Evolutionary conservation across 1,140 invertebrate species (phyloP).

Genomic region (Alviniconcha marisindica): DNA sequence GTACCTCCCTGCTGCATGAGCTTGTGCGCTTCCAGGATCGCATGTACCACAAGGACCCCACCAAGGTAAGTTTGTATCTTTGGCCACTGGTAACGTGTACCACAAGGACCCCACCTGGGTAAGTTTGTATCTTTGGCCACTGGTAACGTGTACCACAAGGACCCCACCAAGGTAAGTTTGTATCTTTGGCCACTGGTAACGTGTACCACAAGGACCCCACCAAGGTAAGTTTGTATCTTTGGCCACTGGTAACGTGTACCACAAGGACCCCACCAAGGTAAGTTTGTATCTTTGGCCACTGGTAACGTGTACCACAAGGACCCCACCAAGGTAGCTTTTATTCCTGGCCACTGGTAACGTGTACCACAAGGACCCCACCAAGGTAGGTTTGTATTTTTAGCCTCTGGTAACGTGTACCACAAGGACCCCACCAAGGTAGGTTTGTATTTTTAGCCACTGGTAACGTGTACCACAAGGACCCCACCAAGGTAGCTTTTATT

Average conservation of each 20-base stretch:
- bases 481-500: neutral
- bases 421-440: conserved; percentile 80
- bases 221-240: neutral
- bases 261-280: conserved; percentile 81
- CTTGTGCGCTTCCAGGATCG: conserved; percentile 81
- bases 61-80: conserved; percentile 79
- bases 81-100: too few species aligned
- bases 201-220: too few species aligned
- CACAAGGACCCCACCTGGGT: too few species aligned
- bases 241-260: conserved; percentile 72
- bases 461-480: too few species aligned
- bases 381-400: neutral
- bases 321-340: neutral
- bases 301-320: too few species aligned
- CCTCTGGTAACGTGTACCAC: conserved; percentile 74
- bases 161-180: conserved; percentile 80
- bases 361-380: neutral
- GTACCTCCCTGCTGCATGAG: conserved; percentile 77
- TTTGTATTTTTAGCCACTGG: too few species aligned
- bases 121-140: neutral
- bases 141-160: conserved; percentile 77
- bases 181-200: too few species aligned
- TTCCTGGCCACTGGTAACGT: neutral
- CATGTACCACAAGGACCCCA: conserved; percentile 79
- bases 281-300: too few species aligned